phyloP scores from a whole-genome alignment of 2,797 vertebrate genomes.

The Valencia hispanica region DNA sequence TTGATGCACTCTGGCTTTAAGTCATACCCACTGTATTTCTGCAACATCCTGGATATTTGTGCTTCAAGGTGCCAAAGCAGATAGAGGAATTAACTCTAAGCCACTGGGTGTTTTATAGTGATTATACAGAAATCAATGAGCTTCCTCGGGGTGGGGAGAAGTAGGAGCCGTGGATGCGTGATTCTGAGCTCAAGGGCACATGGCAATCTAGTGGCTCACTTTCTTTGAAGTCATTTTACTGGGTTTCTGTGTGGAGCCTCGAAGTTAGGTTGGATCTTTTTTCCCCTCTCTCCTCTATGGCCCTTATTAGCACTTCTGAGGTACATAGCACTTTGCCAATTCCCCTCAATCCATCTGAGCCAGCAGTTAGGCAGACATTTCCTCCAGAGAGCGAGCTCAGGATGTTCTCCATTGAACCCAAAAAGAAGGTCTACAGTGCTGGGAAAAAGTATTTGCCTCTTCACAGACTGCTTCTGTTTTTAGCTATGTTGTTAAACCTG shows the following conservation, averaged over 20 bases:
- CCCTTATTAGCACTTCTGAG: slow-evolving; percentile 42
- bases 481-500: neutral
- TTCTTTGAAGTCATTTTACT: slow-evolving; percentile 58
- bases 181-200: slow-evolving; percentile 43
- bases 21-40: slow-evolving; percentile 27
- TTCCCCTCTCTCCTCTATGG: slow-evolving; percentile 20
- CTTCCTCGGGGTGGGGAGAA: slow-evolving; percentile 40
- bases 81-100: slow-evolving; percentile 59
- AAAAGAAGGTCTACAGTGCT: neutral
- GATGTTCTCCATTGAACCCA: slow-evolving; percentile 10
- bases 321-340: slow-evolving; percentile 50
- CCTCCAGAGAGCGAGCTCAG: slow-evolving; percentile 23
- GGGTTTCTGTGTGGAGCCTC: slow-evolving; percentile 32
- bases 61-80: slow-evolving; percentile 53
- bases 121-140: slow-evolving; percentile 65
- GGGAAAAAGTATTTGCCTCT: neutral
- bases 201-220: slow-evolving; percentile 38
- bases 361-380: slow-evolving; percentile 9
- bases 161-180: slow-evolving; percentile 16
- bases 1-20: slow-evolving; percentile 23
- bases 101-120: slow-evolving; percentile 61
- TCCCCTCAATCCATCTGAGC: slow-evolving; percentile 26
- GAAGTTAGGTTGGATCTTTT: slow-evolving; percentile 35
- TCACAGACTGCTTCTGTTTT: neutral
- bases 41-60: slow-evolving; percentile 47